Percentiles rank a stretch among this genome's conserved stretches.
Conservation (phyloP, 2,113 vertebrate genomes). For the Alosa alosa region DNA sequence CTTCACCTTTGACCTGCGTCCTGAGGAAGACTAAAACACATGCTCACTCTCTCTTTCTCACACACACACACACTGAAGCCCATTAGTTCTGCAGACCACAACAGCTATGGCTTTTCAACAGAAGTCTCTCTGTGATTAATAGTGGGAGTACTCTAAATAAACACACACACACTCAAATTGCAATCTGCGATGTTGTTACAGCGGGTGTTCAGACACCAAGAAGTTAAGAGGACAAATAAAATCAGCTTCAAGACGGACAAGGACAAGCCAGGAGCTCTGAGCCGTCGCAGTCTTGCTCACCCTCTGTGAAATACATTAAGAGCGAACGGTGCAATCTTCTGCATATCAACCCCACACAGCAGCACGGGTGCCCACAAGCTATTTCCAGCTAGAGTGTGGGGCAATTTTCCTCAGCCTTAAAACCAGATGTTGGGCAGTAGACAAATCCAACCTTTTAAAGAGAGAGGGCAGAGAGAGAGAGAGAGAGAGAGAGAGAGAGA, state of each 20-base stretch:
- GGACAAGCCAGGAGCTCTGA: neutral
- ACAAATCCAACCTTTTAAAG: neutral
- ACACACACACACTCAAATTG: neutral
- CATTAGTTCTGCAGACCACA: neutral
- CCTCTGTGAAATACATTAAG: conserved; percentile 19
- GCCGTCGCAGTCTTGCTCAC: neutral
- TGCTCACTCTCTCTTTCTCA: neutral
- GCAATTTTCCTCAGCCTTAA: conserved; percentile 31
- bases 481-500: neutral
- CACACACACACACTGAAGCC: neutral
- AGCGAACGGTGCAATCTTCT: conserved; percentile 34
- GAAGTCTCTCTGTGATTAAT: conserved; percentile 8
- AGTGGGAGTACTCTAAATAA: neutral
- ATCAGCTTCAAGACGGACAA: neutral
- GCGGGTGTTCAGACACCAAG: neutral
- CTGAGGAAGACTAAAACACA: neutral
- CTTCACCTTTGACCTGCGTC: neutral
- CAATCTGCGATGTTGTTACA: neutral
- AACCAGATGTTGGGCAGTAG: conserved; percentile 19
- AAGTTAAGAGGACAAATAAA: neutral
- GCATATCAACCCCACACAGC: conserved; percentile 42
- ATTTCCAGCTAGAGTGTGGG: conserved; percentile 37
- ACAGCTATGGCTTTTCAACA: neutral
- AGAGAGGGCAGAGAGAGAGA: neutral
- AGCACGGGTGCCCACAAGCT: conserved; percentile 22